These are phyloP conservation scores for Lycaena phlaeas DNA, from an alignment of 2,888 invertebrate genomes.

Conservation along the genomic window DNA sequence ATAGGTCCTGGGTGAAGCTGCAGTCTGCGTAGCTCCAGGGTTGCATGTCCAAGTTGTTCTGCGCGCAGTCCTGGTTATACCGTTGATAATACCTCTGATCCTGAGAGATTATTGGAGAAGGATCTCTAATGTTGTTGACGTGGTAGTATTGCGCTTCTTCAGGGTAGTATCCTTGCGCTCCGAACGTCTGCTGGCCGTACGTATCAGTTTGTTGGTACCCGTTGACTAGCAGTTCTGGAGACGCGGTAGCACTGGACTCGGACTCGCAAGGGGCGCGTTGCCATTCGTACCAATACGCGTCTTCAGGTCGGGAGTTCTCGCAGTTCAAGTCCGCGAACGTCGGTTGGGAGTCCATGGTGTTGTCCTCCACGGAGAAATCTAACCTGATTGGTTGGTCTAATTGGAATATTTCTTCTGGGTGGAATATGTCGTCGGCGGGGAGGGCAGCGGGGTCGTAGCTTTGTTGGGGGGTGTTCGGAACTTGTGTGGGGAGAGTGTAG, in stretches of 20 bases:
- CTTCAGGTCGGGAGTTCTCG: constrained; percentile 78
- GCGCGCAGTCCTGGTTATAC: constrained; percentile 48
- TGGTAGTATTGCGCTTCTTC: constrained; percentile 59
- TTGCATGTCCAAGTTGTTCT: constrained; percentile 43
- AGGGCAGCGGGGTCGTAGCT: constrained; percentile 75
- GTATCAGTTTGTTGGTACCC: constrained; percentile 52
- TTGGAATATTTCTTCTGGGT: constrained; percentile 85
- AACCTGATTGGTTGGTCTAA: constrained; percentile 80
- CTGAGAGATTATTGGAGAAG: constrained; percentile 41
- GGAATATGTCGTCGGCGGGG: constrained; percentile 78
- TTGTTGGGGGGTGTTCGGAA: constrained; percentile 46
- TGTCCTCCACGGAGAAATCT: constrained; percentile 71
- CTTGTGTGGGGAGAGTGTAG: constrained; percentile 39
- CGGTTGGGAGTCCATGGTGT: constrained; percentile 75
- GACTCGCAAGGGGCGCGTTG: constrained; percentile 59
- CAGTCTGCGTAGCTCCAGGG: constrained; percentile 55
- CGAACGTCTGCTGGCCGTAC: constrained; percentile 51
- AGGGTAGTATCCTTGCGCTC: constrained; percentile 50
- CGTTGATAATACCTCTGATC: constrained; percentile 49
- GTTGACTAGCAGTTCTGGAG: constrained; percentile 66
- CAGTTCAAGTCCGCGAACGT: constrained; percentile 81
- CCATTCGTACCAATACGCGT: constrained; percentile 73
- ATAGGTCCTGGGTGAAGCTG: constrained; percentile 40
- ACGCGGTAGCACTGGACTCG: constrained; percentile 70
- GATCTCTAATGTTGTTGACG: constrained; percentile 41